Evolutionary conservation across 2,797 vertebrate species (phyloP), one percentile per base, ranked within the genome.

Genomic region (Falco rusticolus): DNA sequence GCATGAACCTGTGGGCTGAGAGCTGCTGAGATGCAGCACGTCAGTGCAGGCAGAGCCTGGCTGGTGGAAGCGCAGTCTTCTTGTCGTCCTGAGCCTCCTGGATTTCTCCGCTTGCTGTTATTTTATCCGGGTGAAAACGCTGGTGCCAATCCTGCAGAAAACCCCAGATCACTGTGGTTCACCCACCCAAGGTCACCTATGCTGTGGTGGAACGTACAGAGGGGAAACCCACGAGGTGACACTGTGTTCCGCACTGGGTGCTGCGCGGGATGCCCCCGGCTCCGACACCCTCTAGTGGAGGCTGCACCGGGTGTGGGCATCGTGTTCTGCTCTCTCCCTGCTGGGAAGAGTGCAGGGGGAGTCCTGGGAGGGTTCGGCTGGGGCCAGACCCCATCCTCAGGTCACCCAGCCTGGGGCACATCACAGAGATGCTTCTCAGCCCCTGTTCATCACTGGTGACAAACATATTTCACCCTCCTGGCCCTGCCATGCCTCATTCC

Each of bases 71-170:
- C 1, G 1, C 24, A 0, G 0, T 28, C 14, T 81, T 47, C 37
- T 8, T 7, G 53, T 0, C 0, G 1, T 48, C 33, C 19, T 31
- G 31, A 34, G 18, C 10, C 7, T 69, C 24, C 18, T 22, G 47
- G 54, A 17, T 85, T 72, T 34, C 16, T 39, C 9, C 3, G 0
- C 10, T 85, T 12, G 33, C 22, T 25, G 17, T 80, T 74, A 92
- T 41, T 95, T 97, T 88, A 94, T 86, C 39, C 93, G 59, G 16
- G 84, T 96, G 89, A 97, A 97, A 60, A 28, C 2, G 1, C 34
- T 92, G 59, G 60, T 91, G n/a, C 95, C 96, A 57, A 91, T 59
- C 82, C 96, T 97, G 94, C 45, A 45, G 63, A 69, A 82, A 93
- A 56, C 7, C 50, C 2, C 51, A 45, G 5, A 37, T 72, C n/a